Base-by-base conservation (phyloP, 2,888 invertebrate genomes). In the Carpatolechia fugitivella region DNA sequence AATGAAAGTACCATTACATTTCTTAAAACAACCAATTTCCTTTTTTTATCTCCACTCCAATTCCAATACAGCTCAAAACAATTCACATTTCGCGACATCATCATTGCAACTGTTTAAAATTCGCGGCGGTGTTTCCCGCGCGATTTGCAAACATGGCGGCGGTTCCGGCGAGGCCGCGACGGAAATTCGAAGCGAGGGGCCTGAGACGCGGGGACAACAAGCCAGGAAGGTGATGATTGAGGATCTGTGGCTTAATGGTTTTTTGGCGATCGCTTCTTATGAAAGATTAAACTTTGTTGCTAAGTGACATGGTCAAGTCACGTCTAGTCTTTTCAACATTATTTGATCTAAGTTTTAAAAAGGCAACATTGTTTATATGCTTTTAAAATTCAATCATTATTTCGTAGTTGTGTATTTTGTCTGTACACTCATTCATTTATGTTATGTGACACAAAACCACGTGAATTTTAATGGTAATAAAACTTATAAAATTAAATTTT, bases 61-160 rank as follows among this genome's bases (percentile, higher is more conserved):
- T 7, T 46, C 29, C 2, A 29, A 30, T 46, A 46, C 1, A 11
- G 30, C 29, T 35, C 29, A 29, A 38, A 50, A 50, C 50, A 50
- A 49, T 49, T 66, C 57, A 60, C 66, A 70, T 76, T 78, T 71
- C 69, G 66, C 60, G 63, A 66, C 70, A 68, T 74, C 79, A 78
- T 76, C 76, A 52, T 69, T 63, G 62, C 61, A 63, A 65, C 83
- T 84, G 75, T 72, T 88, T 87, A 84, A 85, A 85, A 87, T 89
- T 87, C 87, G 71, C 77, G 65, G 70, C 81, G 84, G 79, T 74
- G 80, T 78, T 82, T 81, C 77, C 76, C 80, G 75, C 84, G 81
- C 86, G 85, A 87, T 89, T 88, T 87, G 87, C 87, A 89, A 88
- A 88, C 89, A 88, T 88, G 86, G 79, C 85, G 78, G 64, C 64